Base-by-base conservation (phyloP, 2,888 invertebrate species). In the Nymphalis urticae region DNA sequence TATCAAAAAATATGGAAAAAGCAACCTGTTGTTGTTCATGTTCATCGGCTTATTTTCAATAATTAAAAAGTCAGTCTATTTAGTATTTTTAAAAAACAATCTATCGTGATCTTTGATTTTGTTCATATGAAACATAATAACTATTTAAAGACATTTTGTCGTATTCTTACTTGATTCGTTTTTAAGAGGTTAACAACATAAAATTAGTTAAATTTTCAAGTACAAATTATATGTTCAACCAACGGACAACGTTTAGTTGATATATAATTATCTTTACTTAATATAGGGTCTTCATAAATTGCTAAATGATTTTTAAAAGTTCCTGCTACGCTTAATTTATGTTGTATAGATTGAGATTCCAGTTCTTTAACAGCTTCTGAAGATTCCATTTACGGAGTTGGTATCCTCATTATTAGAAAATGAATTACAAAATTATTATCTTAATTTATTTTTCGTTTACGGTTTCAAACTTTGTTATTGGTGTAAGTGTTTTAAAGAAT, bases 401-500 rank as follows among this genome's bases (percentile, higher is more conserved):
- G 21, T 21, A 47, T 21, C 9, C 8, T 54, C 47, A 53, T n/a
- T 42, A n/a, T 48, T n/a, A 10, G 36, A 60, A n/a, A 56, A 66
- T 66, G 54, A 50, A 27, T 19, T 19, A 42, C 16, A 50, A 67
- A 48, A 36, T n/a, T 2, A 0, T 16, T 42, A 0, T 62, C 8
- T 32, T 56, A 36, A 17, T 50, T 19, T 42, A 56, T 24, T 17
- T 62, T 42, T 56, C 16, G 0, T n/a, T 50, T 16, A 42, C 6
- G 21, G 36, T 50, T 7, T 56, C 36, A 16, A 56, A 58, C 42
- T 56, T 56, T 58, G 67, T 62, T 42, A 48, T 6, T 36, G 64
- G 68, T 68, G 70, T 70, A 58, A 63, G 70, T 54, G 24, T 65
- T 19, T 65, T 65, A 16, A 7, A 32, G 17, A 1, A 16, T 9